These are phyloP conservation scores for Diachasmimorpha longicaudata DNA, from an alignment of 1,140 invertebrate species.

Conservation along the genomic window DNA sequence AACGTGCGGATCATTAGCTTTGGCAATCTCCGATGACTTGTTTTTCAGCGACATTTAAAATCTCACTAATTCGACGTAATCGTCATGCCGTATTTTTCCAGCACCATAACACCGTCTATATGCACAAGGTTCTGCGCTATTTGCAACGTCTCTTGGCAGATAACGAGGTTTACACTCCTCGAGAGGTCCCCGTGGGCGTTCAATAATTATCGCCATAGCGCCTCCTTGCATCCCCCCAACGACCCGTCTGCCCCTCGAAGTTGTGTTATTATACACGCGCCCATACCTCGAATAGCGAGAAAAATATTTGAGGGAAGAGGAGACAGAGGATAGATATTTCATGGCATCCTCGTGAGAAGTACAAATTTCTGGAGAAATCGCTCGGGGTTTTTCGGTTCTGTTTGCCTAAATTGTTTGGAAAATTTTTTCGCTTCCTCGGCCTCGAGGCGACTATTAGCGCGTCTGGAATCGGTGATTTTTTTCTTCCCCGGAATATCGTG, in stretches of 20 bases:
- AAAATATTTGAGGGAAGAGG: constrained; percentile 25
- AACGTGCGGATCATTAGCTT: neutral
- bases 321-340: neutral
- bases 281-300: neutral
- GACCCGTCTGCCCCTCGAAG: constrained; percentile 13
- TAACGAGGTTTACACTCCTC: constrained; percentile 37
- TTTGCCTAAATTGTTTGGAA: constrained; percentile 25
- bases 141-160: constrained; percentile 26
- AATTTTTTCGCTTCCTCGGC: neutral
- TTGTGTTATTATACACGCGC: neutral
- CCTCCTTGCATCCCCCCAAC: constrained; percentile 28
- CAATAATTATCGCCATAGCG: constrained; percentile 33
- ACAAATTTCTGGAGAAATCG: neutral
- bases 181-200: constrained; percentile 23
- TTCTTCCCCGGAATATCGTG: neutral
- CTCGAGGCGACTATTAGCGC: neutral
- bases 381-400: neutral
- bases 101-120: neutral
- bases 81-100: neutral
- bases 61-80: neutral
- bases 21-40: neutral
- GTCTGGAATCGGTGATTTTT: neutral
- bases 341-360: neutral
- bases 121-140: neutral
- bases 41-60: neutral